A percentile compares a stretch with the other conserved stretches of the same genome.
These are phyloP conservation scores for Eremophila alpestris DNA, from an alignment of 2,797 vertebrate genomes.

Conservation along the genomic window DNA sequence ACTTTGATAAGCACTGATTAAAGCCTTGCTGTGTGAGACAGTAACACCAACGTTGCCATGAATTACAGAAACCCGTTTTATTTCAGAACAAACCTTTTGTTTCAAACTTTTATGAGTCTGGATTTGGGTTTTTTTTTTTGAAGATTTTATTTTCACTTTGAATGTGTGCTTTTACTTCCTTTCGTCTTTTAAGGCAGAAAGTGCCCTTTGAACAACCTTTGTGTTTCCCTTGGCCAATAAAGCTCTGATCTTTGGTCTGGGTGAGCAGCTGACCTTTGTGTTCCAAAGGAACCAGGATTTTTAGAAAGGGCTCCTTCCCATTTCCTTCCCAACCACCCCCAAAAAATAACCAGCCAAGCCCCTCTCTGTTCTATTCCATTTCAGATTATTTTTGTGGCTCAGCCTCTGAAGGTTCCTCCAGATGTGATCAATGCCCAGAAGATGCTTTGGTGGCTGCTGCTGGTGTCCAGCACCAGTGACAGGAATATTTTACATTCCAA, in stretches of 20 bases:
- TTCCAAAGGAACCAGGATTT: neutral
- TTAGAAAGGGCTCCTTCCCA: neutral
- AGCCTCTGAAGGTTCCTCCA: neutral
- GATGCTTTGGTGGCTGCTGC: neutral
- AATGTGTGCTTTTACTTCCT: neutral
- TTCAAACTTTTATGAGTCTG: neutral
- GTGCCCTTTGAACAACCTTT: neutral
- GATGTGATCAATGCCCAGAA: neutral
- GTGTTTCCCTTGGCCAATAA: neutral
- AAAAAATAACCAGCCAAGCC: neutral
- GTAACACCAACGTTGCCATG: neutral
- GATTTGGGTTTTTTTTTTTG: neutral
- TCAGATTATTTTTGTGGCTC: neutral
- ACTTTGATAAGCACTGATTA: neutral
- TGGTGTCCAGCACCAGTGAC: neutral
- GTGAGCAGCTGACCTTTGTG: neutral
- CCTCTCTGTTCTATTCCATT: neutral
- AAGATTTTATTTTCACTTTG: neutral
- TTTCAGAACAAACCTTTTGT: neutral
- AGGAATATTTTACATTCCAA: neutral
- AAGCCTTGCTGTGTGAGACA: neutral
- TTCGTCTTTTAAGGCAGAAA: neutral
- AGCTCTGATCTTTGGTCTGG: neutral
- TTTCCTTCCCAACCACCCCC: no score
- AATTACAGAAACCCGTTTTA: neutral